Conservation (phyloP, 2,113 vertebrate species). For the Crypturellus undulatus region DNA sequence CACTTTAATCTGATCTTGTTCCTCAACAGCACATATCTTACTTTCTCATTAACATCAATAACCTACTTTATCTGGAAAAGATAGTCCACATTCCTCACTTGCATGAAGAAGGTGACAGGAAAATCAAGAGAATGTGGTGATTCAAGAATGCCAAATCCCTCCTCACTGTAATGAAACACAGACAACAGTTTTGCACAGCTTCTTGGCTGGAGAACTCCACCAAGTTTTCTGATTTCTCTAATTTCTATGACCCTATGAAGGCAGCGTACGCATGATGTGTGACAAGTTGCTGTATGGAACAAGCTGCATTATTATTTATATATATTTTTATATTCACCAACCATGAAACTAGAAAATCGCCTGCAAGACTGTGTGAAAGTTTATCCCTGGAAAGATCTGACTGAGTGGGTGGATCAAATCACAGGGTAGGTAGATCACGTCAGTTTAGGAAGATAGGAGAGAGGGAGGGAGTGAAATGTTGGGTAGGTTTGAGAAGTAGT, state of each 20-base stretch:
- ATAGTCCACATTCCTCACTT: neutral
- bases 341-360: conserved; percentile 8
- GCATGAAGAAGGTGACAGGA: conserved; percentile 15
- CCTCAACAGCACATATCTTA: neutral
- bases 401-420: conserved; percentile 16
- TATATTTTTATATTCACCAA: conserved; percentile 48
- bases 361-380: conserved; percentile 42
- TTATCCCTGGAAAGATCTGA: conserved; percentile 41
- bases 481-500: neutral
- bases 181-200: neutral
- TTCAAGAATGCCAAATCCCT: conserved; percentile 10
- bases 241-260: conserved; percentile 51
- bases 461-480: neutral
- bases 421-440: neutral
- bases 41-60: conserved; percentile 36
- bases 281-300: neutral
- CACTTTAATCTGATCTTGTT: conserved; percentile 20
- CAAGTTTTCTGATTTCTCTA: neutral
- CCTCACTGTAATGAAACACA: neutral
- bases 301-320: conserved; percentile 8
- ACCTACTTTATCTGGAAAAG: neutral
- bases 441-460: neutral
- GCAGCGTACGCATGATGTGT: neutral
- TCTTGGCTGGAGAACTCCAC: neutral
- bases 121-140: neutral